Conservation (phyloP, 2,888 invertebrate species). For the Sesia bembeciformis region DNA sequence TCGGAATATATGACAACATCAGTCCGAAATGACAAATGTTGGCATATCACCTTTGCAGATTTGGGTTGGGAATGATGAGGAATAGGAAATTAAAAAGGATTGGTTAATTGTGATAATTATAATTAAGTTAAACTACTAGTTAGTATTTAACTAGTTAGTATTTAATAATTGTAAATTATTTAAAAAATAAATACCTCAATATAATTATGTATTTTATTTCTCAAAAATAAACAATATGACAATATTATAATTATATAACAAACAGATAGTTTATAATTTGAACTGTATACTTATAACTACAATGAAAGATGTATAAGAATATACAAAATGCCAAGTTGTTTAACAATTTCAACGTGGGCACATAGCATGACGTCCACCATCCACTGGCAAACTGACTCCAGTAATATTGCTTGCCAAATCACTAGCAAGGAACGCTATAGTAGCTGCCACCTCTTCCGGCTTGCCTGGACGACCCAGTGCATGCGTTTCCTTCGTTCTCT, state of each 20-base stretch:
- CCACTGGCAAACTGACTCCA: conserved; percentile 90
- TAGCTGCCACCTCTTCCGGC: conserved; percentile 89
- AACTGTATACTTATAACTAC: background rate
- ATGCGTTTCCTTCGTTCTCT: conserved; percentile 90
- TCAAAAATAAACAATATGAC: background rate
- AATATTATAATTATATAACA: too few relatives aligned
- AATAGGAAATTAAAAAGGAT: too few relatives aligned
- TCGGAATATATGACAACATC: too few relatives aligned
- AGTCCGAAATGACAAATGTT: too few relatives aligned
- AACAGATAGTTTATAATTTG: background rate
- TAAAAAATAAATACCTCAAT: background rate
- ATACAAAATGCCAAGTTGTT: background rate
- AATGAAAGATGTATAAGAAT: background rate
- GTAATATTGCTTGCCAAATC: conserved; percentile 92
- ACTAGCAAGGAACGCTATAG: conserved; percentile 94
- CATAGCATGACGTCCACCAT: conserved; percentile 96
- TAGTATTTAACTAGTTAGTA: too few relatives aligned
- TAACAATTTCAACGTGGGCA: conserved; percentile 83
- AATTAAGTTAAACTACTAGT: too few relatives aligned
- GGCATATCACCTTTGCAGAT: too few relatives aligned
- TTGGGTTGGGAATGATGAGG: too few relatives aligned
- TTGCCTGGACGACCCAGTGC: conserved; percentile 91
- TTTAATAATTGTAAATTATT: background rate
- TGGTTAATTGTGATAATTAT: too few relatives aligned
- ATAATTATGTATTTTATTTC: background rate